phyloP scores from a whole-genome alignment of 2,888 invertebrate genomes.

The Elaeidobius kamerunicus region DNA sequence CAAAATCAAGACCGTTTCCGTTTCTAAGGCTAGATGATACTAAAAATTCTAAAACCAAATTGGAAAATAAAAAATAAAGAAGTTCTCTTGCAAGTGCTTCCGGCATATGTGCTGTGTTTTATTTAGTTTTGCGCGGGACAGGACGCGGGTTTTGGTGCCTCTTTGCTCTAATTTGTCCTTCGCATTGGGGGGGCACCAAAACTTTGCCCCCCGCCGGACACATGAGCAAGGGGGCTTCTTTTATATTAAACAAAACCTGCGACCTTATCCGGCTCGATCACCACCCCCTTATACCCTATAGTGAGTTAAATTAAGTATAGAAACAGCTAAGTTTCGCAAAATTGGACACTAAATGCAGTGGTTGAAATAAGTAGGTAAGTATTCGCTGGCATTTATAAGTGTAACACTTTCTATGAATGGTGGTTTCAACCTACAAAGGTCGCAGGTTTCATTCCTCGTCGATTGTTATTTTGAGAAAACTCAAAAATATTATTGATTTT shows the following conservation, averaged over 20 bases:
- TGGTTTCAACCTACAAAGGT: constrained; percentile 5
- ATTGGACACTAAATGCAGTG: too few relatives aligned
- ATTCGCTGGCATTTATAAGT: too few relatives aligned
- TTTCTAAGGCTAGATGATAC: too few relatives aligned
- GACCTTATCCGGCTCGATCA: constrained; percentile 38
- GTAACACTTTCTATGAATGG: too few relatives aligned
- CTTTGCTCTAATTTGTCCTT: constrained; percentile 49
- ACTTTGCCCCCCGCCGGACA: constrained; percentile 52
- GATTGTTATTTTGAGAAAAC: background rate
- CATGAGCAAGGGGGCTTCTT: constrained; percentile 52
- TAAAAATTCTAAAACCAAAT: too few relatives aligned
- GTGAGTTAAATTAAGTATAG: too few relatives aligned
- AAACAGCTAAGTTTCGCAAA: too few relatives aligned
- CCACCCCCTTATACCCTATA: constrained; percentile 11
- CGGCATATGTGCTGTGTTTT: constrained; percentile 42
- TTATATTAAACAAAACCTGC: constrained; percentile 44
- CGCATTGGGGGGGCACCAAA: constrained; percentile 54
- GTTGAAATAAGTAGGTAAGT: too few relatives aligned
- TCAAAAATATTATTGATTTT: constrained; percentile 42
- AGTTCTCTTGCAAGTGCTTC: constrained; percentile 53
- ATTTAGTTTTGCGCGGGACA: constrained; percentile 49
- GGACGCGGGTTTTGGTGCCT: constrained; percentile 59
- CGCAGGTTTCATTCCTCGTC: constrained; percentile 7
- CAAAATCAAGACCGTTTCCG: too few relatives aligned
- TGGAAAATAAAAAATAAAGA: constrained; percentile 46